Conservation (phyloP, 2,113 vertebrate genomes). For the Chaenogobius annularis region DNA sequence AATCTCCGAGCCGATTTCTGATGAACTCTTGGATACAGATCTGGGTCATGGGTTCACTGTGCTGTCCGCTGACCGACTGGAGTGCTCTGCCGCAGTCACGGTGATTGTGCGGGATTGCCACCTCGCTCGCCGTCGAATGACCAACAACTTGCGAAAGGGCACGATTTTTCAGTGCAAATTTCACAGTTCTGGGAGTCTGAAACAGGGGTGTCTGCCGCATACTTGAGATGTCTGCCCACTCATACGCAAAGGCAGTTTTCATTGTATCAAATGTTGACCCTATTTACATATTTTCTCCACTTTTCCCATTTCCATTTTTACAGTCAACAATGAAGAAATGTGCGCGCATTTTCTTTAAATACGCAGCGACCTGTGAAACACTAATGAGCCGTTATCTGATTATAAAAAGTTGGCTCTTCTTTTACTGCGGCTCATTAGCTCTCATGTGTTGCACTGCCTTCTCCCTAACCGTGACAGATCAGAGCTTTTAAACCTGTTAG, state of each 20-base stretch:
- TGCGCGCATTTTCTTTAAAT: too few relatives aligned
- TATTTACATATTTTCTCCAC: too few relatives aligned
- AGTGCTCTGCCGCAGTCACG: background rate
- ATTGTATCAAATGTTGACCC: too few relatives aligned
- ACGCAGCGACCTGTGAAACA: background rate
- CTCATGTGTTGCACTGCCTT: background rate
- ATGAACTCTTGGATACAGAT: background rate
- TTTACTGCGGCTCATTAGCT: background rate
- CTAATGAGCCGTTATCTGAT: background rate
- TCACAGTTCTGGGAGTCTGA: background rate
- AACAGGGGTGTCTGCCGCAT: background rate
- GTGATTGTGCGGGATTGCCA: background rate
- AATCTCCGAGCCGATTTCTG: background rate
- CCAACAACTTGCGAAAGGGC: background rate
- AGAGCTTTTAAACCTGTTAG: background rate
- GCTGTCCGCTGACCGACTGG: background rate
- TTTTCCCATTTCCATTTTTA: too few relatives aligned
- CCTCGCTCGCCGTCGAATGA: background rate
- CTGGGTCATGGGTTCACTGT: background rate
- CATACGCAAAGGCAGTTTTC: background rate
- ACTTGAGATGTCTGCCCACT: background rate
- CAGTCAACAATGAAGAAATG: too few relatives aligned
- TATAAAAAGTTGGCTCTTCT: background rate
- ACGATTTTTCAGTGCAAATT: background rate
- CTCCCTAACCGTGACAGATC: background rate